Evolutionary conservation across 2,113 vertebrate genomes (phyloP).

Genomic region (Ellobius talpinus): DNA sequence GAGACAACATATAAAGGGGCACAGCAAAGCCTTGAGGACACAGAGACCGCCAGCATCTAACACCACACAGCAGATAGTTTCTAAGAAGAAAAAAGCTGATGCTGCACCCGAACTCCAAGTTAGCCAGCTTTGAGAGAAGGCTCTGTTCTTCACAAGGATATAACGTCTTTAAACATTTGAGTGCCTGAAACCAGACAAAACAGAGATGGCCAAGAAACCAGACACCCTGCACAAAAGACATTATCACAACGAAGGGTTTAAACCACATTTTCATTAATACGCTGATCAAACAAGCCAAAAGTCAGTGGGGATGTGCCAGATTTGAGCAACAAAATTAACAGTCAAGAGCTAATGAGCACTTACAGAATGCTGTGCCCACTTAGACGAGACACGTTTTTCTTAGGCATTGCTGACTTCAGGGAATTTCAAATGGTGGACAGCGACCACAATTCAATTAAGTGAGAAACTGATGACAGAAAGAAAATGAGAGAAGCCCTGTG

Average conservation of each 20-base stretch:
- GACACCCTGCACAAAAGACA: neutral
- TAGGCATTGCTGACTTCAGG: neutral
- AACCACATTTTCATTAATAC: neutral
- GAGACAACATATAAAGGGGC: neutral
- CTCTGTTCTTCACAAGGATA: neutral
- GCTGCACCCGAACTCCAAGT: neutral
- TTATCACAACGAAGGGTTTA: neutral
- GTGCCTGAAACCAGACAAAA: neutral
- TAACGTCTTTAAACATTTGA: neutral
- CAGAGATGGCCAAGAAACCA: neutral
- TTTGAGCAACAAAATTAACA: neutral
- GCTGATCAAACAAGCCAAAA: neutral
- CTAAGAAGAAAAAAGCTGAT: neutral
- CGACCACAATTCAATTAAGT: slow-evolving; percentile 13
- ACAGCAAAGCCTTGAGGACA: neutral
- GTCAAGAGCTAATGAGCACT: neutral
- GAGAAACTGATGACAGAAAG: neutral
- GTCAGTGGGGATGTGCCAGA: neutral
- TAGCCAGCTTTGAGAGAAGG: neutral
- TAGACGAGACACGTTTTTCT: neutral
- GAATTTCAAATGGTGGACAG: neutral
- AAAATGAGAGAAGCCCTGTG: neutral
- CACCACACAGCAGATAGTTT: neutral
- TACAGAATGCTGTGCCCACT: neutral
- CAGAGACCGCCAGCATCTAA: neutral